Evolutionary conservation across 2,888 invertebrate genomes (phyloP), one percentile per base, ranked within the genome.

Genomic region (Acleris literana): DNA sequence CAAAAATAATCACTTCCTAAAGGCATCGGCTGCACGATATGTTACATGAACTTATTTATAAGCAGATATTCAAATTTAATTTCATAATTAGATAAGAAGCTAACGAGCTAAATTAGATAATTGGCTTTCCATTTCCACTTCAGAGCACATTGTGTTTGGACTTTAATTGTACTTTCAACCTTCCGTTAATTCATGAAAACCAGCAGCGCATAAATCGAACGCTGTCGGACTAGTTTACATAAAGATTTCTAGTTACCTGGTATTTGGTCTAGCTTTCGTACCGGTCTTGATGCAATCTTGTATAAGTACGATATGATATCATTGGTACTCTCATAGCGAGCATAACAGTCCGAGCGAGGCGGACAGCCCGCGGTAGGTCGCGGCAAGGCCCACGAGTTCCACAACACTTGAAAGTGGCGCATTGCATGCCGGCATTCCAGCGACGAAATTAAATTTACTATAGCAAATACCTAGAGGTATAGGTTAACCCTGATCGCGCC

Each of bases 321-420:
- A 65, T 64, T 55, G 65, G 60, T 51, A 61, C 55, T 55, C 59
- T 65, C 54, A 53, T 68, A 49, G 61, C 44, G 59, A 62, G 61
- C 60, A 63, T 49, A 54, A 63, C 55, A 44, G 17, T 55, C 55
- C 51, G 43, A 61, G 43, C 51, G 56, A 60, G 64, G 64, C 46
- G 52, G 61, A 44, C 49, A 60, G 59, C 39, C 63, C 44, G 64
- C 51, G 66, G 57, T 66, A 61, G 61, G 60, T 66, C 56, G 61
- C 51, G 20, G 68, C 76, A 74, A 75, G 70, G 70, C 63, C 69
- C 70, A 76, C 85, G 80, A 86, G 83, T 84, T 77, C 82, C 74
- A 76, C 76, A 74, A 71, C 77, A 78, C 78, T 83, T 75, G 84
- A 88, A 87, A 86, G 84, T 87, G 81, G 77, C 77, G 79, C 72